Conservation (phyloP, 2,797 vertebrate species). For the Crossoptilon crossoptilon region DNA sequence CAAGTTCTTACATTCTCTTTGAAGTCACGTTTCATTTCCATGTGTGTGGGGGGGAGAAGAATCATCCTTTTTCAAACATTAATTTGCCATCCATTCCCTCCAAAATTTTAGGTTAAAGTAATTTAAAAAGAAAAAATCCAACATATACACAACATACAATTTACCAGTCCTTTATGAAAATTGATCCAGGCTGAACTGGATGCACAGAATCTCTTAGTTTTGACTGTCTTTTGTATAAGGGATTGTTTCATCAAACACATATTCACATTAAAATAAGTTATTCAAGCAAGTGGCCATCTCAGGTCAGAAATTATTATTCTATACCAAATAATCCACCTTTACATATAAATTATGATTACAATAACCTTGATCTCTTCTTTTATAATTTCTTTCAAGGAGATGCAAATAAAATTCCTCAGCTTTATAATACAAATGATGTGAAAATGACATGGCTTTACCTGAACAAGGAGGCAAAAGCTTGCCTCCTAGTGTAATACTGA, state of each 20-base stretch:
- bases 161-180: neutral
- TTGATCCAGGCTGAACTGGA: neutral
- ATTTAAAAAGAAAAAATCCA: neutral
- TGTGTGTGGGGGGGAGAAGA: neutral
- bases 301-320: neutral
- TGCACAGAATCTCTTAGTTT: neutral
- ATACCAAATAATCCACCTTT: neutral
- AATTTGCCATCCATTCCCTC: neutral
- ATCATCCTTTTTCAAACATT: fast-evolving
- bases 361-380: neutral
- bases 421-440: neutral
- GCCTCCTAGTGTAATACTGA: neutral
- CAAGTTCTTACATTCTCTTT: neutral
- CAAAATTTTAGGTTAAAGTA: neutral
- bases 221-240: neutral
- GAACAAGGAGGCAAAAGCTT: neutral
- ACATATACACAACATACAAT: neutral
- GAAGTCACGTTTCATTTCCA: neutral
- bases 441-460: neutral
- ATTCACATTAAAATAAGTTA: neutral
- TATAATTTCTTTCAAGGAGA: conserved; percentile 7
- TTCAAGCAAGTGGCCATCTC: neutral
- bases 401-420: neutral
- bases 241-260: neutral
- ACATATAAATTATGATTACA: neutral